These are phyloP conservation scores for Pelmatolapia mariae DNA, from an alignment of 2,113 vertebrate species.

Conservation along the genomic window DNA sequence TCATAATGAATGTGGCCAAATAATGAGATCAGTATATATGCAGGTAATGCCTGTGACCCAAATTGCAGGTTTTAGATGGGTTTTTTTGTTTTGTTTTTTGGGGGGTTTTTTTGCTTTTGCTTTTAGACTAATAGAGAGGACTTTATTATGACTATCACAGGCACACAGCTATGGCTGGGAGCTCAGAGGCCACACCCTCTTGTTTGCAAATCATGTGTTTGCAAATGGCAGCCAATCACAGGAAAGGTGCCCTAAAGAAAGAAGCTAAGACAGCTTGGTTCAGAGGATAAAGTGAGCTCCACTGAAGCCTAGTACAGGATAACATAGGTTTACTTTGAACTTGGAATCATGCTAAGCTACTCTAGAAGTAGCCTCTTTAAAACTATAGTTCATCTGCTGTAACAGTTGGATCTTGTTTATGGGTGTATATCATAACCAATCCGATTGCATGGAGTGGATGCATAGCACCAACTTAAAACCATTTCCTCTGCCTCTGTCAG, in stretches of 20 bases:
- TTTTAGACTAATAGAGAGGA: background rate
- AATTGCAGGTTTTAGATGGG: background rate
- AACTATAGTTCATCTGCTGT: background rate
- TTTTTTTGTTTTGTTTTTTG: background rate
- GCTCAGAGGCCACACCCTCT: background rate
- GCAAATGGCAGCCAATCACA: background rate
- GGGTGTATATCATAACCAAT: background rate
- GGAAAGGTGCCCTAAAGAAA: background rate
- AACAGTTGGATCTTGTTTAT: background rate
- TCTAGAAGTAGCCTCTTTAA: background rate
- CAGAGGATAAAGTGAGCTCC: background rate
- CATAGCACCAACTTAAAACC: background rate
- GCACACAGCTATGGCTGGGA: background rate
- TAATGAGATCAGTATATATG: background rate
- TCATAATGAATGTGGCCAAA: background rate
- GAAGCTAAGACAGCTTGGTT: background rate
- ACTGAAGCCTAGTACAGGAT: fast-evolving
- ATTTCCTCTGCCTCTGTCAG: slow-evolving; percentile 56
- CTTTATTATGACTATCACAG: background rate
- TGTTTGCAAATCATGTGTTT: background rate
- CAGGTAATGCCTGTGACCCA: background rate
- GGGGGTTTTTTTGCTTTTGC: too few species aligned
- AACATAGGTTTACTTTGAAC: background rate
- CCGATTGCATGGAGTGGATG: fast-evolving
- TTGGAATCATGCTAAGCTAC: background rate